phyloP scores from a whole-genome alignment of 1,140 invertebrate genomes.

The Melipona quadrifasciata region DNA sequence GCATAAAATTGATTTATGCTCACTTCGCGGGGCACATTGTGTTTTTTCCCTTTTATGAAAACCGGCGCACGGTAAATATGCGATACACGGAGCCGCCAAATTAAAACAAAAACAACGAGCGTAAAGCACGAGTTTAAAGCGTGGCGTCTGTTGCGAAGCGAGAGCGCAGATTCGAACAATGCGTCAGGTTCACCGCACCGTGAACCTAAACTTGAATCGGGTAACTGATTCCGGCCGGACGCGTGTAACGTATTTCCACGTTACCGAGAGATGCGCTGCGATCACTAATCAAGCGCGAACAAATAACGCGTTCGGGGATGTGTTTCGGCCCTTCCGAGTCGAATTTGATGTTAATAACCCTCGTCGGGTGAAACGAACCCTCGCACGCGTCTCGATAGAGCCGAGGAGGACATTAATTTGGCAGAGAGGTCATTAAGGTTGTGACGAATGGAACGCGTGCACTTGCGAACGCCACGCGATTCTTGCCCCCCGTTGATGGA shows the following conservation, averaged over 20 bases:
- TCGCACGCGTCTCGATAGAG: background rate
- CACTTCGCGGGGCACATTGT: constrained; percentile 56
- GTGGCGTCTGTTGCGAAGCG: background rate
- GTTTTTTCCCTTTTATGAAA: constrained; percentile 13
- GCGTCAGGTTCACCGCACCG: background rate
- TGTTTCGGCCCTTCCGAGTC: background rate
- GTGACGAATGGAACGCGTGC: constrained; percentile 26
- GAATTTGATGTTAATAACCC: constrained; percentile 25
- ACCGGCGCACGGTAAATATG: background rate
- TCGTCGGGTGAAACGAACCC: background rate
- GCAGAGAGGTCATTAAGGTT: constrained; percentile 20
- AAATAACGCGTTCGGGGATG: background rate
- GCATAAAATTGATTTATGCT: constrained; percentile 67
- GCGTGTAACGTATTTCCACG: background rate
- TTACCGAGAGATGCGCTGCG: background rate
- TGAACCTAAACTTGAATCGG: background rate
- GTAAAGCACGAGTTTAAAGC: background rate
- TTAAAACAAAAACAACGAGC: background rate
- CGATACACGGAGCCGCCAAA: background rate
- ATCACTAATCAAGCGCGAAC: background rate
- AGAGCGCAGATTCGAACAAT: background rate
- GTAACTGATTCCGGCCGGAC: background rate
- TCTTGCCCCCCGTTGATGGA: constrained; percentile 20
- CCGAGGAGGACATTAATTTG: constrained; percentile 24
- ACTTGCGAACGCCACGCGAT: constrained; percentile 15